Evolutionary conservation across 2,888 invertebrate genomes (phyloP).

Genomic region (Coenonympha glycerion): DNA sequence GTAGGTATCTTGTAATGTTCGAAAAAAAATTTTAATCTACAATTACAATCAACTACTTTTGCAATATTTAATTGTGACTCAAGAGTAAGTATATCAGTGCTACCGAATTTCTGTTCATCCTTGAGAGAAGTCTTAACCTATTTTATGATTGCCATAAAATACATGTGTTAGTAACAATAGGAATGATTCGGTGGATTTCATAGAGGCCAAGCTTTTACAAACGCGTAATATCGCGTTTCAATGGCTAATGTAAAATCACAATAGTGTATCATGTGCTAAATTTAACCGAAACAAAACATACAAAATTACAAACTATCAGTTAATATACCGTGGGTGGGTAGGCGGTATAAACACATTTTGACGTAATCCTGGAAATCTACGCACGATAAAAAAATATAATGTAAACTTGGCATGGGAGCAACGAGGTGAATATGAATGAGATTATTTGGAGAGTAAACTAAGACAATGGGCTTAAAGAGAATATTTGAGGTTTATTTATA

Average conservation of each 20-base stretch:
- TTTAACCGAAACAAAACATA: constrained; percentile 18
- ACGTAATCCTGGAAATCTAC: constrained; percentile 22
- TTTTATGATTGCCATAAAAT: constrained; percentile 21
- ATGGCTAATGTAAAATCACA: constrained; percentile 26
- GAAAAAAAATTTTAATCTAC: neutral
- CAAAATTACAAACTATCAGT: neutral
- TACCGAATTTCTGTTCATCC: neutral
- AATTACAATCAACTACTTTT: too few species aligned
- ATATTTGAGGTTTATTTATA: neutral
- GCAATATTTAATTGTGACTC: too few species aligned
- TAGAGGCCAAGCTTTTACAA: constrained; percentile 26
- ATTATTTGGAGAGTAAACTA: constrained; percentile 19
- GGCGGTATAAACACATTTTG: constrained; percentile 22
- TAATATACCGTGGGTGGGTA: too few species aligned
- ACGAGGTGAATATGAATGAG: constrained; percentile 13
- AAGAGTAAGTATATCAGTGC: too few species aligned
- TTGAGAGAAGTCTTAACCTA: neutral
- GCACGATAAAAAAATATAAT: constrained; percentile 15
- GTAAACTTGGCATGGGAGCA: constrained; percentile 16
- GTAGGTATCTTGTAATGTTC: neutral
- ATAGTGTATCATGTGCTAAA: constrained; percentile 27
- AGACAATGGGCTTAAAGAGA: constrained; percentile 9
- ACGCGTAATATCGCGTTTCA: constrained; percentile 42
- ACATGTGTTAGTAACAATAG: constrained; percentile 19
- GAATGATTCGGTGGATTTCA: constrained; percentile 2